Conservation (phyloP, 2,113 vertebrate genomes). For the Megaceryle torquata region DNA sequence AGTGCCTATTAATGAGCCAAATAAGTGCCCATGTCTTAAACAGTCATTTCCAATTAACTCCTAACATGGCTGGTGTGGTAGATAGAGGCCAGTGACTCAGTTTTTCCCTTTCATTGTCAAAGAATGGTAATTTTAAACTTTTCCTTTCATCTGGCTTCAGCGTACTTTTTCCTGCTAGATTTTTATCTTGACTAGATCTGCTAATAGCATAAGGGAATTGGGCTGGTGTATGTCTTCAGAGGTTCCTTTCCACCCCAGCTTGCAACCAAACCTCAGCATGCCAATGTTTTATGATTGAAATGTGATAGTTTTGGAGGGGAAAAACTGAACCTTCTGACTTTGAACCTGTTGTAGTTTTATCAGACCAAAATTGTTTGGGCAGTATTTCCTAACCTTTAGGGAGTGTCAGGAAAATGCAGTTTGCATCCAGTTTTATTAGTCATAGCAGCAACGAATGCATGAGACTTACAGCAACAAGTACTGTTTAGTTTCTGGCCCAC, state of each 20-base stretch:
- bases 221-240: conserved; percentile 16
- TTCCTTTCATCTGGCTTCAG: conserved; percentile 52
- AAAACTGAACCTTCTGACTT: conserved; percentile 28
- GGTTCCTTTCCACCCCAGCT: conserved; percentile 3
- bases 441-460: not conserved
- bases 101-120: conserved; percentile 47
- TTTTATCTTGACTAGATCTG: conserved; percentile 52
- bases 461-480: not conserved
- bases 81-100: conserved; percentile 37
- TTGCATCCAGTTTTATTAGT: conserved; percentile 46
- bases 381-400: conserved; percentile 49
- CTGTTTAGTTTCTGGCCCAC: not conserved
- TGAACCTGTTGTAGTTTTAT: conserved; percentile 4
- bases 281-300: not conserved
- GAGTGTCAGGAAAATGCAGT: conserved; percentile 42
- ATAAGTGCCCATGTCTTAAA: conserved; percentile 20
- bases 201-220: not conserved
- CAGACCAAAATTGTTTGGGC: not conserved
- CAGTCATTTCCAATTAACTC: conserved; percentile 34
- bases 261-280: not conserved
- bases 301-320: not conserved
- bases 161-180: conserved; percentile 26
- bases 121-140: conserved; percentile 35
- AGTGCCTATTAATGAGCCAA: conserved; percentile 34
- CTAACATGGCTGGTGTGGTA: not conserved